phyloP scores from a whole-genome alignment of 2,888 invertebrate species.

The Silvanus unidentatus region DNA sequence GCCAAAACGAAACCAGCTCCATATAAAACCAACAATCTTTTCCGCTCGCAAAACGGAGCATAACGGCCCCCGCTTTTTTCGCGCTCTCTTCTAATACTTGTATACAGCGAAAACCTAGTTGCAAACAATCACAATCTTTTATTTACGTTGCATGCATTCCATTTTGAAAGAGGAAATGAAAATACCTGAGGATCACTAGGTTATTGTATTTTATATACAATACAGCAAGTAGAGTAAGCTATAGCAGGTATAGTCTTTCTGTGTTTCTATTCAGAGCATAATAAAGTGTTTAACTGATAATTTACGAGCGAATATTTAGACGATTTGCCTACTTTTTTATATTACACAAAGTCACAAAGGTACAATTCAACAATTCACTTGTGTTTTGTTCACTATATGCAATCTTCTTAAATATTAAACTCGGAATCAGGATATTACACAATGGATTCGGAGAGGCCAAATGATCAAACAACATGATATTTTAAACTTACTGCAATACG shows the following conservation, averaged over 20 bases:
- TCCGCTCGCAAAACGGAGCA: slow-evolving; percentile 15
- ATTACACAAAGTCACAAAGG: not conserved
- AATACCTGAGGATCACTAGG: slow-evolving; percentile 12
- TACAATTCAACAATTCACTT: not conserved
- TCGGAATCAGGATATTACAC: too few species aligned
- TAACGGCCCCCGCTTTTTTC: not conserved
- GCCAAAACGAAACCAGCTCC: slow-evolving; percentile 23
- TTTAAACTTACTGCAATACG: not conserved
- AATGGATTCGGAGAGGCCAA: too few species aligned
- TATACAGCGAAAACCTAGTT: slow-evolving; percentile 11
- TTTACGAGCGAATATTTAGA: slow-evolving; percentile 4
- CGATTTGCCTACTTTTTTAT: not conserved
- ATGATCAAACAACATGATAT: not conserved
- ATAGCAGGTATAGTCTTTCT: slow-evolving; percentile 4
- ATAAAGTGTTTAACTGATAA: slow-evolving; percentile 10
- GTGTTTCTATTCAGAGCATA: slow-evolving; percentile 4
- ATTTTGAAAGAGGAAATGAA: slow-evolving; percentile 10
- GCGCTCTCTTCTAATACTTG: not conserved
- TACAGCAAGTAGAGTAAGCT: too few species aligned
- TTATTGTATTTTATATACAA: slow-evolving; percentile 10
- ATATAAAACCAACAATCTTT: slow-evolving; percentile 24
- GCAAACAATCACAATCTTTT: slow-evolving; percentile 17
- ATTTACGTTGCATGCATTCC: slow-evolving; percentile 15
- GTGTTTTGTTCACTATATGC: not conserved
- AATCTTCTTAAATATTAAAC: not conserved